A percentile compares a stretch with the other conserved stretches of the same genome.
phyloP scores from a whole-genome alignment of 1,140 invertebrate species.

The Lycorma delicatula region DNA sequence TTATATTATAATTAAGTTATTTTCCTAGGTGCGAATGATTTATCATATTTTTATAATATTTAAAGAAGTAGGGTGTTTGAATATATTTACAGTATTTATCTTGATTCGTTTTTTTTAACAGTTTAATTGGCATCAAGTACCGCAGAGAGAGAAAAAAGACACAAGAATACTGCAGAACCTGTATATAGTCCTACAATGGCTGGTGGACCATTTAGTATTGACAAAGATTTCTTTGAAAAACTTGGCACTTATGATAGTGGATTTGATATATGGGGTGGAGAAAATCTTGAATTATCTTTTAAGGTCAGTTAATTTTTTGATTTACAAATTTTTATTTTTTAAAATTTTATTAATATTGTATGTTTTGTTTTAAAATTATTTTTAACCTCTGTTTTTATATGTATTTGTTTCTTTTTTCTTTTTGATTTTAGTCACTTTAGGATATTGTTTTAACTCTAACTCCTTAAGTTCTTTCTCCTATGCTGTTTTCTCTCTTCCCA shows the following conservation, averaged over 20 bases:
- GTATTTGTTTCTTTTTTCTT: too few species aligned
- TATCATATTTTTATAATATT: background rate
- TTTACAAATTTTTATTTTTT: too few species aligned
- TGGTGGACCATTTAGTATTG: constrained; percentile 70
- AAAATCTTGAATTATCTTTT: constrained; percentile 95
- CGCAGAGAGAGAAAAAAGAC: constrained; percentile 79
- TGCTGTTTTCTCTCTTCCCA: too few species aligned
- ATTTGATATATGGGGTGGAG: constrained; percentile 98
- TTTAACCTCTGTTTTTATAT: too few species aligned
- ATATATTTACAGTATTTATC: too few species aligned
- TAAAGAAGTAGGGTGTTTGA: background rate
- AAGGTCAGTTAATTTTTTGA: too few species aligned
- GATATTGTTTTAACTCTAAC: too few species aligned
- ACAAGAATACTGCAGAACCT: constrained; percentile 81
- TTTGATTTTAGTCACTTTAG: too few species aligned
- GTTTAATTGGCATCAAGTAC: constrained; percentile 96
- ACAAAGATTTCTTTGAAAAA: constrained; percentile 78
- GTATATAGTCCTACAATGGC: constrained; percentile 96
- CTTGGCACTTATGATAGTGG: constrained; percentile 96
- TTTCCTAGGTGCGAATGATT: background rate
- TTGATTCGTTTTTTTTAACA: constrained; percentile 40
- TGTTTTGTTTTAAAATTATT: too few species aligned
- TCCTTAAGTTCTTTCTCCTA: too few species aligned
- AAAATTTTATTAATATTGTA: too few species aligned
- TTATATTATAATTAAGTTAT: background rate